Evolutionary conservation across 2,797 vertebrate genomes (phyloP).

Genomic region (Knipowitschia caucasica): DNA sequence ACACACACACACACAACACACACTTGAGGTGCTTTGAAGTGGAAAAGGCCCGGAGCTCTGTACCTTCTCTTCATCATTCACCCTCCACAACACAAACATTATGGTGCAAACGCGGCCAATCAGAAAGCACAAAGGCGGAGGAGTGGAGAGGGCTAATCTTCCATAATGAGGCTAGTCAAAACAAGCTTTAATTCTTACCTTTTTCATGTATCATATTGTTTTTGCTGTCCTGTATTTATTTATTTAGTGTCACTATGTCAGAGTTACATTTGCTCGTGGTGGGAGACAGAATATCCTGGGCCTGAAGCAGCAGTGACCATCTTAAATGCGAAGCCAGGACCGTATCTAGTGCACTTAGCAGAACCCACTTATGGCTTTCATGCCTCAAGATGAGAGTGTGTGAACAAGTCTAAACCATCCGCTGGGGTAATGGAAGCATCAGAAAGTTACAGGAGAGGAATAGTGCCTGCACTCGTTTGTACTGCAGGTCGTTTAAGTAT

Average conservation of each 20-base stretch:
- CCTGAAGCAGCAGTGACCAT: slow-evolving; percentile 38
- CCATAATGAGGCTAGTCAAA: slow-evolving; percentile 25
- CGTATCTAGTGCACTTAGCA: slow-evolving; percentile 55
- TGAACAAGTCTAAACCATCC: slow-evolving; percentile 22
- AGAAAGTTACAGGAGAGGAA: neutral
- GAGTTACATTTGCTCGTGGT: slow-evolving; percentile 18
- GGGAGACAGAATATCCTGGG: slow-evolving; percentile 14
- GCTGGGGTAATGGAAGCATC: neutral
- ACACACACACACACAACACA: slow-evolving; percentile 23
- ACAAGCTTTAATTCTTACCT: slow-evolving; percentile 29
- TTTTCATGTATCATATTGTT: slow-evolving; percentile 13
- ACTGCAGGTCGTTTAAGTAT: too few species aligned
- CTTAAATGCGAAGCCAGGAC: slow-evolving; percentile 48
- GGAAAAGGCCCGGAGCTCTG: slow-evolving; percentile 69
- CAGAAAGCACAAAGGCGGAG: slow-evolving; percentile 13
- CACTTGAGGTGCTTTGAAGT: slow-evolving; percentile 66
- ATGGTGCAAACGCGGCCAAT: slow-evolving; percentile 33
- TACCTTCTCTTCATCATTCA: slow-evolving; percentile 72
- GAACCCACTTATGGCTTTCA: slow-evolving; percentile 46
- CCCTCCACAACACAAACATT: slow-evolving; percentile 64
- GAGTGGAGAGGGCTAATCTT: slow-evolving; percentile 23
- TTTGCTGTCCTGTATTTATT: slow-evolving; percentile 12
- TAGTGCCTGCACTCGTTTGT: too few species aligned
- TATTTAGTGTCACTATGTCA: neutral
- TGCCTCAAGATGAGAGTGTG: slow-evolving; percentile 44